Percentiles rank a stretch among this genome's conserved stretches.
Evolutionary conservation across 2,797 vertebrate species (phyloP).

Genomic region (Emydoidea blandingii): DNA sequence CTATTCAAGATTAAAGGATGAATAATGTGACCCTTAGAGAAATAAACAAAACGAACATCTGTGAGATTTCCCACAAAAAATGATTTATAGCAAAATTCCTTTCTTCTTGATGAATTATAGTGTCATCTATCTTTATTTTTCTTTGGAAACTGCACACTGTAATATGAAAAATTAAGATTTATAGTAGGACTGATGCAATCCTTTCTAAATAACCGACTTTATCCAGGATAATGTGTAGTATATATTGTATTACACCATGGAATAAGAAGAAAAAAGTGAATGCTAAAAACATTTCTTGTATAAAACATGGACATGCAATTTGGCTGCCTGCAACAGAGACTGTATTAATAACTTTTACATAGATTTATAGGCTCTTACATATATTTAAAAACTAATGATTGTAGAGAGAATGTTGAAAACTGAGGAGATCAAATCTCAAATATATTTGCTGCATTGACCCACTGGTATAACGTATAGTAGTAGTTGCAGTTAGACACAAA

Average conservation of each 20-base stretch:
- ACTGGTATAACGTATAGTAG: not conserved
- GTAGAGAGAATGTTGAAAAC: not conserved
- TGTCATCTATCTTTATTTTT: not conserved
- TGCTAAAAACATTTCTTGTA: not conserved
- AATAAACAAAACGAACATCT: not conserved
- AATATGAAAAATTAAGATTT: not conserved
- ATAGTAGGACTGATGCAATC: not conserved
- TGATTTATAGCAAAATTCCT: not conserved
- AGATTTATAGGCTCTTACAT: not conserved
- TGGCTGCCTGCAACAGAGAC: not conserved
- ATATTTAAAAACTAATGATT: not conserved
- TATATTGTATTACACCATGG: accelerated
- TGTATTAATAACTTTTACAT: not conserved
- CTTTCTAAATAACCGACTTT: not conserved
- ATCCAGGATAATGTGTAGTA: not conserved
- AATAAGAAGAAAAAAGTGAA: not conserved
- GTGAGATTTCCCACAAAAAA: not conserved
- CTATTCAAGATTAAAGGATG: not conserved
- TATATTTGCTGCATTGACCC: not conserved
- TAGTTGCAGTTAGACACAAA: not conserved
- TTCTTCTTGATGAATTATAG: not conserved
- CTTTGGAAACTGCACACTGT: not conserved
- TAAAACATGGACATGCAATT: not conserved
- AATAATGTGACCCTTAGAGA: not conserved
- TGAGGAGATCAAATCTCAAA: not conserved